Evolutionary conservation across 2,888 invertebrate genomes (phyloP), one percentile per base, ranked within the genome.

Genomic region (Pharmacophagus antenor): DNA sequence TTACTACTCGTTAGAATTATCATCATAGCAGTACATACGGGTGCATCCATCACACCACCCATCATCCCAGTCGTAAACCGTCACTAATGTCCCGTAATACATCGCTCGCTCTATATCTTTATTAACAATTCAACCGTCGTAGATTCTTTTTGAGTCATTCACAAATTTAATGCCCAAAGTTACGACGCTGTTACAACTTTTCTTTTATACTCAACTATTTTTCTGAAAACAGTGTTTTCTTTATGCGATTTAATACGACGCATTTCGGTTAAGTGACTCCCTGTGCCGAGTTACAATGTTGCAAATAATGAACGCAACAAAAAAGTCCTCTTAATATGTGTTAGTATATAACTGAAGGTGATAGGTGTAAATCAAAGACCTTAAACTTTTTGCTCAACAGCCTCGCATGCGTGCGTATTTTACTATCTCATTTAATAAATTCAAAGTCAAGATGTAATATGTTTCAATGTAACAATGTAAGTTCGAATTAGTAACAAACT

Each of bases 161-260:
- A 88, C 85, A 79, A 82, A 82, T 79, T 89, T 89, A 88, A 90
- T 84, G 85, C 74, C 73, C 79, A 62, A 72, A 82, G 82, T 89
- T 87, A 90, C 88, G 89, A 88, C 80, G 73, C 73, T 76, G 82
- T 84, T 84, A 85, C 82, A 83, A 80, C 84, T 86, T 86, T 84
- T 82, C 85, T 86, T 88, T 86, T 83, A 85, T 85, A 70, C 82
- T 67, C 74, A 80, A 89, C 85, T 85, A 88, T 88, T 81, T 61
- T 88, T 85, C 86, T 85, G 85, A 88, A 89, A 89, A 89, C 83
- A 84, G 76, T 86, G 87, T 88, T 88, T 88, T 88, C 89, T 88
- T 88, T 88, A 84, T 85, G 78, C 83, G 77, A 84, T 88, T 88
- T 88, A 80, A 82, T 88, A 85, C 81, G 83, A 82, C 78, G 84